Conservation (phyloP, 2,113 vertebrate species). For the Mellivora capensis region DNA sequence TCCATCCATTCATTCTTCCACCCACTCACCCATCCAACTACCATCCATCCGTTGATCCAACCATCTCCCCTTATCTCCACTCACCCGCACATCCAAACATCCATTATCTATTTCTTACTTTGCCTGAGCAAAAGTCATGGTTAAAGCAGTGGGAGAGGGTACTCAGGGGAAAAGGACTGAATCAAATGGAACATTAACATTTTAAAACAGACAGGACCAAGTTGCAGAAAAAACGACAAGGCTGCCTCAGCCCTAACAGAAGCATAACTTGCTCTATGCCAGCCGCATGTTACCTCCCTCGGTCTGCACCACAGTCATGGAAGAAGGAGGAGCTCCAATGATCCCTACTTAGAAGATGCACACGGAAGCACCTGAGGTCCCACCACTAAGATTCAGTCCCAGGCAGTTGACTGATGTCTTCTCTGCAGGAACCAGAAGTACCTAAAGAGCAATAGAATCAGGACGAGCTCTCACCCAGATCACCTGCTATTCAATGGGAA, state of each 20-base stretch:
- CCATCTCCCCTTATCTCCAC: not conserved
- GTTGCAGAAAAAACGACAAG: not conserved
- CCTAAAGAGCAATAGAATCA: rapidly evolving
- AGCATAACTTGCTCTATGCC: not conserved
- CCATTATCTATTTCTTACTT: not conserved
- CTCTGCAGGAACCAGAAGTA: not conserved
- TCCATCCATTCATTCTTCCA: too few species aligned
- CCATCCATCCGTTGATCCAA: too few species aligned
- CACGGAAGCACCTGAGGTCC: not conserved
- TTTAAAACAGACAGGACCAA: not conserved
- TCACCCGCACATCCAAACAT: rapidly evolving
- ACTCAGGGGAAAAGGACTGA: not conserved
- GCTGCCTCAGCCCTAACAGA: not conserved
- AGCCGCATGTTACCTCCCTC: rapidly evolving
- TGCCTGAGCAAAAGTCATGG: not conserved
- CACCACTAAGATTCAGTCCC: not conserved
- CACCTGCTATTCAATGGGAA: not conserved
- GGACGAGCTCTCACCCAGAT: rapidly evolving
- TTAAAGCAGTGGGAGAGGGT: too few species aligned
- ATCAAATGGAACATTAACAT: not conserved
- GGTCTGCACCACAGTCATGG: rapidly evolving
- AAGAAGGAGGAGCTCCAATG: not conserved
- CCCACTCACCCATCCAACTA: not conserved
- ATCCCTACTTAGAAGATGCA: not conserved
- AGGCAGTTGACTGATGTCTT: not conserved